Evolutionary conservation across 2,888 invertebrate species (phyloP).

Genomic region (Microctonus aethiopoides): DNA sequence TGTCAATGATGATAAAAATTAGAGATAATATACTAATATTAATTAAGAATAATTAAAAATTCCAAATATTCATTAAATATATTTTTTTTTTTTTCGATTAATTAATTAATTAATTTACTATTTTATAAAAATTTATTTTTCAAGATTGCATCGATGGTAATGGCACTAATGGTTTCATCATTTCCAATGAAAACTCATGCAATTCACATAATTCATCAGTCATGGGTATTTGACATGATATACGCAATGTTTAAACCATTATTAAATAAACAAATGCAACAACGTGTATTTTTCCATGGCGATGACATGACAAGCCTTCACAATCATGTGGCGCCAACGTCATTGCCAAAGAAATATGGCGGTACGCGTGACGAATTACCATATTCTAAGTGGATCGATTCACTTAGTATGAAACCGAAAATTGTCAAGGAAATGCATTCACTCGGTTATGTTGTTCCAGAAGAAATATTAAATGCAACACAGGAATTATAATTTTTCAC

Average conservation of each 20-base stretch:
- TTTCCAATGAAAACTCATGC: conserved; percentile 80
- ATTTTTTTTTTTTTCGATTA: too few species aligned
- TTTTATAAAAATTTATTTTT: conserved; percentile 7
- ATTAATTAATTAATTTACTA: background rate
- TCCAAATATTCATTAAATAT: too few species aligned
- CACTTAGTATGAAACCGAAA: conserved; percentile 70
- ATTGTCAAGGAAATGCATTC: conserved; percentile 74
- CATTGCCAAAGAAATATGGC: conserved; percentile 78
- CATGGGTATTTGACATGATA: conserved; percentile 84
- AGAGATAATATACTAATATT: too few species aligned
- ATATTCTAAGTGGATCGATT: conserved; percentile 80
- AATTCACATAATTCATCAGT: conserved; percentile 83
- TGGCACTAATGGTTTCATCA: conserved; percentile 69
- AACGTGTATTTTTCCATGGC: conserved; percentile 78
- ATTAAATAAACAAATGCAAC: conserved; percentile 76
- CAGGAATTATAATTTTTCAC: conserved; percentile 27
- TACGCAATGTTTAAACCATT: conserved; percentile 84
- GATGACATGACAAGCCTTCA: conserved; percentile 79
- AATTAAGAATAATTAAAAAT: too few species aligned
- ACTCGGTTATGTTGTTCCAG: conserved; percentile 73
- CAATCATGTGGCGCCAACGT: conserved; percentile 76
- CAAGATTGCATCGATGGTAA: conserved; percentile 63
- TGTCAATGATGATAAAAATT: too few species aligned
- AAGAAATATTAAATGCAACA: conserved; percentile 46
- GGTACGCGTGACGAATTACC: conserved; percentile 78